These are phyloP conservation scores for Nycticryphes semicollaris DNA, from an alignment of 2,113 vertebrate species.

Conservation along the genomic window DNA sequence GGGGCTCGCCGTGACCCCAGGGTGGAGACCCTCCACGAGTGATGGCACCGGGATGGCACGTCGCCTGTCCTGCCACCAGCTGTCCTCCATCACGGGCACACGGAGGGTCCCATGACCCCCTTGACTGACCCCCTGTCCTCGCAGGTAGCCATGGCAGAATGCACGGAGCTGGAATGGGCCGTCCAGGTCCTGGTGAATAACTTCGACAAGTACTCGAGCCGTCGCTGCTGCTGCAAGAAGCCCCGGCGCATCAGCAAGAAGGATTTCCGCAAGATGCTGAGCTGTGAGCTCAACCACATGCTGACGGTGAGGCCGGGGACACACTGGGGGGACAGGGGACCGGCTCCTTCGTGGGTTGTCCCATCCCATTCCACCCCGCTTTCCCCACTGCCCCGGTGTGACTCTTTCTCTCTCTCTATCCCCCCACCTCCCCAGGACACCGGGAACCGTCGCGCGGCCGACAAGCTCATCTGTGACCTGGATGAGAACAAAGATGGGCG, in stretches of 20 bases:
- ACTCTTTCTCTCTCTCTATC: neutral
- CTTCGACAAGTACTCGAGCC: conserved; percentile 77
- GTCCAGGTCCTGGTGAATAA: conserved; percentile 78
- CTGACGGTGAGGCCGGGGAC: conserved; percentile 57
- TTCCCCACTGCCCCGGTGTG: accelerated
- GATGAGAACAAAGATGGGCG: conserved; percentile 76
- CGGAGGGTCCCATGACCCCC: accelerated
- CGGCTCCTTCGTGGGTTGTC: accelerated
- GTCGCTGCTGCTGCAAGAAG: conserved; percentile 71
- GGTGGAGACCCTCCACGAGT: accelerated
- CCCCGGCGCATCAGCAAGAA: conserved; percentile 75
- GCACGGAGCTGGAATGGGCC: conserved; percentile 76
- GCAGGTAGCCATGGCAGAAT: neutral
- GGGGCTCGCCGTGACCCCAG: too few species aligned
- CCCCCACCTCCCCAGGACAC: conserved; percentile 67
- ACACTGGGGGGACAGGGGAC: accelerated
- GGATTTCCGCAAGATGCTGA: conserved; percentile 79
- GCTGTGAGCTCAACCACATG: conserved; percentile 79
- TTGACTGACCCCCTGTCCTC: accelerated
- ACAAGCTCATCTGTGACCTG: conserved; percentile 79
- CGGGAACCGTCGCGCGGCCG: conserved; percentile 71
- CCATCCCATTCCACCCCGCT: accelerated
- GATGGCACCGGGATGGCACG: accelerated
- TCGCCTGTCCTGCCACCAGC: neutral
- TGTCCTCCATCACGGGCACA: accelerated